phyloP scores from a whole-genome alignment of 2,113 vertebrate genomes.

The Oophaga pumilio region DNA sequence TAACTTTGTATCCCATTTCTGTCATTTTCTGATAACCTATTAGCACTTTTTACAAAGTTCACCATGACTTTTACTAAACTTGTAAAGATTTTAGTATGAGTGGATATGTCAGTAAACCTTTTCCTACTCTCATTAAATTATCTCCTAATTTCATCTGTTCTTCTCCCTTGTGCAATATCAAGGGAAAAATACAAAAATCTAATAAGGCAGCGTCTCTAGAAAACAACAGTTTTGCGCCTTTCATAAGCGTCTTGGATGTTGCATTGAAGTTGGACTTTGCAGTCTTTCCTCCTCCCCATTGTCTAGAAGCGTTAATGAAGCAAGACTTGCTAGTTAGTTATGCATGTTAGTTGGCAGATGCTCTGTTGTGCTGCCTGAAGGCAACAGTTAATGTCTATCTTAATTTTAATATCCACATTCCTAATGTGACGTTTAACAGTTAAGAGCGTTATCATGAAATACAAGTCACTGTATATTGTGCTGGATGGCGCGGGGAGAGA shows the following conservation, averaged over 20 bases:
- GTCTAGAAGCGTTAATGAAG: slow-evolving; percentile 32
- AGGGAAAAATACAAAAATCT: not conserved
- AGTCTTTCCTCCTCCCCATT: slow-evolving; percentile 8
- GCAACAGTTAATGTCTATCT: slow-evolving; percentile 33
- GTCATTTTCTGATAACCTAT: not conserved
- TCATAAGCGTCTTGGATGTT: not conserved
- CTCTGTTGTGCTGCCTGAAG: slow-evolving; percentile 38
- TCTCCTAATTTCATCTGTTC: not conserved
- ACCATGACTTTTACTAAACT: not conserved
- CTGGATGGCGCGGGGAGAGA: not conserved
- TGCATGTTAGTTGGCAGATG: slow-evolving; percentile 50
- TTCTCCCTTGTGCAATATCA: not conserved
- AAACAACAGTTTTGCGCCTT: not conserved
- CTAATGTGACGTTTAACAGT: slow-evolving; percentile 5
- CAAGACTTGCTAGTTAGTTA: slow-evolving; percentile 34
- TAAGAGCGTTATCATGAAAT: not conserved
- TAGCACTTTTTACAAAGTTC: not conserved
- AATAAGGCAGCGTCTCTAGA: not conserved
- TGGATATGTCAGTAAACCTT: not conserved
- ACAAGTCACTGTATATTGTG: not conserved
- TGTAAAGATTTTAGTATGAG: not conserved
- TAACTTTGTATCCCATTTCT: not conserved
- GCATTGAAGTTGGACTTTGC: not conserved
- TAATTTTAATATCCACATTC: slow-evolving; percentile 1
- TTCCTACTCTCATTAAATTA: not conserved